A percentile compares a stretch with the other conserved stretches of the same genome.
These are phyloP conservation scores for Ophiothrix spiculata DNA, from an alignment of 35 echinoderm and acorn worm species.

Conservation along the genomic window DNA sequence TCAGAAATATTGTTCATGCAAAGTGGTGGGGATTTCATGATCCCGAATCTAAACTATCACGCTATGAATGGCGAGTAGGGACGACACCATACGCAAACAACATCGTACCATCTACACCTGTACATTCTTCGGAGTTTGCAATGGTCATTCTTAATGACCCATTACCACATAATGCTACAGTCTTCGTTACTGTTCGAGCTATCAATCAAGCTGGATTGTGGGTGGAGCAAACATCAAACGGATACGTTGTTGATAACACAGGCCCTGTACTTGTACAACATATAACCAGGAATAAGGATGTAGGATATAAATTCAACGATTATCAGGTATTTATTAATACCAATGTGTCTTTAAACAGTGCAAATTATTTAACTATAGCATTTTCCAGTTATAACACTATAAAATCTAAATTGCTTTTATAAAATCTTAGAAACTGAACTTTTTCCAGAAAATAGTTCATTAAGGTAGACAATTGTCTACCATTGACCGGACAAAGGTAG, in stretches of 20 bases:
- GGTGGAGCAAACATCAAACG: constrained; percentile 3
- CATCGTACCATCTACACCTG: neutral
- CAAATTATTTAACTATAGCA: too few relatives aligned
- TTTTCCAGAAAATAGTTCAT: too few relatives aligned
- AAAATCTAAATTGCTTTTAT: too few relatives aligned
- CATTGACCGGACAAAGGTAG: too few relatives aligned
- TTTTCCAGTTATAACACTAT: too few relatives aligned
- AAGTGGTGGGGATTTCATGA: constrained; percentile 47
- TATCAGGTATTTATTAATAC: too few relatives aligned
- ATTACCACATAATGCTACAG: neutral
- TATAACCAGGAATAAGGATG: neutral
- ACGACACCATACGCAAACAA: constrained; percentile 28
- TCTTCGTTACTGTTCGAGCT: too few relatives aligned
- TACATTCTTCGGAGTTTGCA: constrained; percentile 11
- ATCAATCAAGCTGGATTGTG: neutral
- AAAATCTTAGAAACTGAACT: too few relatives aligned
- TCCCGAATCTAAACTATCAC: constrained; percentile 32
- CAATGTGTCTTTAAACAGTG: too few relatives aligned
- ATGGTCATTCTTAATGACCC: neutral
- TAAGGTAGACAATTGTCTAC: too few relatives aligned
- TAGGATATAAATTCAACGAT: too few relatives aligned
- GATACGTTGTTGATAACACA: neutral
- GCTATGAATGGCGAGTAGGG: constrained; percentile 46
- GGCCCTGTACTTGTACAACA: neutral
- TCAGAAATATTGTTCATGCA: too few relatives aligned